Base-by-base conservation (phyloP, 2,888 invertebrate species). In the Encarsia formosa region DNA sequence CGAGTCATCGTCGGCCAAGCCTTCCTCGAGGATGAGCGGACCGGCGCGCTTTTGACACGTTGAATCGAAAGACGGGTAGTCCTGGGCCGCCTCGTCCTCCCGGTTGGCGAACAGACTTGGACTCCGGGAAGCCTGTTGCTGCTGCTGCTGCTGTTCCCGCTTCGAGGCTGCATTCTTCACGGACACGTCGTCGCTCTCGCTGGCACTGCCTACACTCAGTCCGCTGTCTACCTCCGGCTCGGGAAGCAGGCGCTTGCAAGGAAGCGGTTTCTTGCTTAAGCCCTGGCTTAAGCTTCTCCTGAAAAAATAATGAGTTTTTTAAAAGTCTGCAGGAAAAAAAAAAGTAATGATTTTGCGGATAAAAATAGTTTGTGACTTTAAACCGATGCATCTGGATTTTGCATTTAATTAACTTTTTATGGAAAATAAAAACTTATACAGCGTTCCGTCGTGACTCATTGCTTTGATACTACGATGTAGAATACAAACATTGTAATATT, bases 1-100 rank as follows among this genome's bases (percentile, higher is more conserved):
- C 56, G 91, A 91, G 71, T 92, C 91, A 74, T 91, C 91, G 69
- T 91, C 91, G 44, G 91, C 91, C 52, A 91, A 77, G 59, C 90
- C 91, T 76, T 91, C 91, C 75, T 91, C 91, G 59, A 90, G 81
- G 65, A 85, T 85, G 57, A 86, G 82, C 48, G 57, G 57, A 47
- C 61, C 88, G 75, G 89, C 87, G 63, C 88, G 80, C 66, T 83
- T 84, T 61, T 83, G 81, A 58, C 18, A 11, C 26, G 18, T 43
- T 16, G 15, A 23, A 4, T 38, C 35, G 13, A 37, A 41, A 2
- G 9, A 56, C 18, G 42, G 53, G 49, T 29, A 56, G 43, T 60
- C 60, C 22, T 39, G 42, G 31, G 22, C 15, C n/a, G 31, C 1
- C 5, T 50, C 40, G n/a, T 52, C 52, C 11, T 52, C 48, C 13